phyloP scores from a whole-genome alignment of 1,140 invertebrate species.

The Vanessa atalanta region DNA sequence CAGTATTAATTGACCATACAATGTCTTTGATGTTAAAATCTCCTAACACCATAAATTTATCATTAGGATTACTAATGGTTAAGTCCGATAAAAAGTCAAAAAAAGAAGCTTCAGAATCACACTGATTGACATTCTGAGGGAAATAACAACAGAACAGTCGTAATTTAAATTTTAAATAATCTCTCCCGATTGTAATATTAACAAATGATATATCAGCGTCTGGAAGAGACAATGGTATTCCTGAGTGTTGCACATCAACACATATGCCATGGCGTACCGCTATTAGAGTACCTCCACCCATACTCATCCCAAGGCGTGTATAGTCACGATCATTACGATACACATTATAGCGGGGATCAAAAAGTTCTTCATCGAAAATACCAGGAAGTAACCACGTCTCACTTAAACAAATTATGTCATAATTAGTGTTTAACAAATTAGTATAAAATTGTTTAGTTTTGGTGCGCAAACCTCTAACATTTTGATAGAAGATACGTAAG shows the following conservation, averaged over 20 bases:
- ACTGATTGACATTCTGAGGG: slow-evolving; percentile 15
- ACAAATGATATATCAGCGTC: no score
- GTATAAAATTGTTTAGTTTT: slow-evolving; percentile 15
- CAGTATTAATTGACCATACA: background rate
- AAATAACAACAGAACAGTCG: slow-evolving; percentile 17
- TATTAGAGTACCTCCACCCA: slow-evolving; percentile 17
- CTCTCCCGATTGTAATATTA: no score
- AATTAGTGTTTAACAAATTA: slow-evolving; percentile 11
- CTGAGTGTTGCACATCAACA: no score
- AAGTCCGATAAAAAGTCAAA: slow-evolving; percentile 19
- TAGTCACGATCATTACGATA: no score
- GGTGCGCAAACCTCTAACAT: no score
- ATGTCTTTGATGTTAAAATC: slow-evolving; percentile 15
- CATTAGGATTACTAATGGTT: slow-evolving; percentile 9
- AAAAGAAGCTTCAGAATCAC: slow-evolving; percentile 10
- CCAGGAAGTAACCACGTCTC: slow-evolving; percentile 20
- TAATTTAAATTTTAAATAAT: slow-evolving; percentile 3
- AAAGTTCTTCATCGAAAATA: slow-evolving; percentile 14
- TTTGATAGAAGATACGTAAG: slow-evolving; percentile 19
- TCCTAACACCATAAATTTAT: slow-evolving; percentile 17
- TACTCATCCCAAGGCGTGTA: background rate
- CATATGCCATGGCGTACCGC: slow-evolving; percentile 12
- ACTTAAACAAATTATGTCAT: slow-evolving; percentile 21
- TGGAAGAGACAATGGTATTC: no score
- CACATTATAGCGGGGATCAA: slow-evolving; percentile 22